Conservation (phyloP, 2,113 vertebrate genomes). For the Setophaga petechia region DNA sequence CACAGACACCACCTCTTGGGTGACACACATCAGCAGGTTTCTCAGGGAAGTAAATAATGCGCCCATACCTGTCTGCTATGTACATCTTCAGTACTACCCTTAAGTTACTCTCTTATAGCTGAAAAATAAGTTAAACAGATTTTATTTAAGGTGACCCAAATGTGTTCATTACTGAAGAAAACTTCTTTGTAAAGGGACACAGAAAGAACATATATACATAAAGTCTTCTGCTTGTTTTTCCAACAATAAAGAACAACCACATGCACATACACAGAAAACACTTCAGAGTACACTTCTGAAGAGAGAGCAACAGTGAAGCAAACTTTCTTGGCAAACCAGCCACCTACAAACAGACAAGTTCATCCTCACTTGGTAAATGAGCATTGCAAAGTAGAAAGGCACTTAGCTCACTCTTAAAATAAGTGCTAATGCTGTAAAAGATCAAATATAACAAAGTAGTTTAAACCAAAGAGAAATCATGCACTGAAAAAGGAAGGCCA, state of each 20-base stretch:
- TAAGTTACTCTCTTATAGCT: neutral
- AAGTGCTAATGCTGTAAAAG: neutral
- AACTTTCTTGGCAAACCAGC: neutral
- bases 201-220: accelerated
- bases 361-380: neutral
- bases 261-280: neutral
- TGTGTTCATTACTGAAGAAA: neutral
- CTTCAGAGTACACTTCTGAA: neutral
- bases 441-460: neutral
- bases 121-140: neutral
- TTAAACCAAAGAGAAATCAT: neutral
- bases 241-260: neutral
- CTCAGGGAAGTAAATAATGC: neutral
- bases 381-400: neutral
- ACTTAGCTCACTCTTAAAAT: neutral
- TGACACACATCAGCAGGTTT: neutral
- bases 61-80: neutral
- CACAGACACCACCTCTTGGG: neutral
- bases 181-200: neutral
- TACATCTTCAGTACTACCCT: neutral
- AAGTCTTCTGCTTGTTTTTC: neutral
- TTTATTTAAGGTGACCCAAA: neutral
- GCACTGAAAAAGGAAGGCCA: neutral
- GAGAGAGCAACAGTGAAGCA: neutral
- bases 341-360: neutral